Evolutionary conservation across 2,888 invertebrate genomes (phyloP).

Genomic region (Dione juno): DNA sequence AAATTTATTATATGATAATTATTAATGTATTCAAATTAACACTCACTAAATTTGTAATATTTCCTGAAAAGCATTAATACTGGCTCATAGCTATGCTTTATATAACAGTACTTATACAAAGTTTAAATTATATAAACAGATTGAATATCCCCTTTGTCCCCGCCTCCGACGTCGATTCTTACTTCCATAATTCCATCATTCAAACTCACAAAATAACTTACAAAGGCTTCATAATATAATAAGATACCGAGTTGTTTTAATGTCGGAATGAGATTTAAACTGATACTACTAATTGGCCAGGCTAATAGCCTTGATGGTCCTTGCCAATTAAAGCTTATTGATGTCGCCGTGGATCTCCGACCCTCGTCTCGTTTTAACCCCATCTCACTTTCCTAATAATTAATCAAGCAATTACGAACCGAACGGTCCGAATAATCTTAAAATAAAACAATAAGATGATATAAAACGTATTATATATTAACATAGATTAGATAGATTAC

Average conservation of each 20-base stretch:
- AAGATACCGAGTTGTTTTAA: constrained; percentile 43
- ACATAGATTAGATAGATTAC: too few relatives aligned
- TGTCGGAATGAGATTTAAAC: constrained; percentile 49
- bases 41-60: constrained; percentile 1
- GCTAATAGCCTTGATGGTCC: constrained; percentile 76
- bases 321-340: constrained; percentile 80
- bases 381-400: constrained; percentile 76
- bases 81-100: background rate
- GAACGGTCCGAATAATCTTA: constrained; percentile 61
- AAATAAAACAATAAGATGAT: constrained; percentile 23
- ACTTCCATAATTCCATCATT: constrained; percentile 42
- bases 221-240: constrained; percentile 43
- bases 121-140: constrained; percentile 27
- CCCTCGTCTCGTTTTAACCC: constrained; percentile 80
- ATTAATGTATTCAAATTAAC: background rate
- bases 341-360: constrained; percentile 76
- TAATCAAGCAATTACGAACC: constrained; percentile 78
- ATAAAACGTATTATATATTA: background rate
- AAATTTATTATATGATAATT: background rate
- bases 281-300: constrained; percentile 74
- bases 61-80: constrained; percentile 5
- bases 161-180: constrained; percentile 32
- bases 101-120: constrained; percentile 12
- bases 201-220: constrained; percentile 38
- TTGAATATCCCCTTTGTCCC: constrained; percentile 36